Percentiles rank a stretch among this genome's conserved stretches.
Evolutionary conservation across 1,140 invertebrate genomes (phyloP).

Genomic region (Temnothorax longispinosus): DNA sequence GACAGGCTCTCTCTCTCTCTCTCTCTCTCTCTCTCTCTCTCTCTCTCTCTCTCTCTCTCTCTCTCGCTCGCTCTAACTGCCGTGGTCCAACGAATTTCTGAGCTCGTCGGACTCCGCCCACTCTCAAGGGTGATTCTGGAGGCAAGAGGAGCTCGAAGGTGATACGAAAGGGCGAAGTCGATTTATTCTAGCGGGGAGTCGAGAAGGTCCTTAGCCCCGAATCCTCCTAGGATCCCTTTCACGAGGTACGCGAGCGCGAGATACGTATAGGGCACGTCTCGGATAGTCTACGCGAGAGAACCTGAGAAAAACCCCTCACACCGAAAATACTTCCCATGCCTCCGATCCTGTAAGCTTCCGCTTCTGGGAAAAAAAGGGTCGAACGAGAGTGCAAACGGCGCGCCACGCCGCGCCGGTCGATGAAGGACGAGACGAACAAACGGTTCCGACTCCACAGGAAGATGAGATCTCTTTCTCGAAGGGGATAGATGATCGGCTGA

Average conservation of each 20-base stretch:
- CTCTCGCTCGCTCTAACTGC: neutral
- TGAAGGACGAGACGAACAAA: conserved; percentile 56
- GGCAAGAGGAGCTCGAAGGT: conserved; percentile 63
- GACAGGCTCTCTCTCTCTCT: conserved; percentile 5
- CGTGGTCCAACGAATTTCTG: conserved; percentile 39
- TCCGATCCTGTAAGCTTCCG: conserved; percentile 29
- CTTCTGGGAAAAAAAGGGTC: conserved; percentile 37
- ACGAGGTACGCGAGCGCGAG: conserved; percentile 20
- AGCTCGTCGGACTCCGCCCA: conserved; percentile 46
- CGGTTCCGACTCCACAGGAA: conserved; percentile 13
- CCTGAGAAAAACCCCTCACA: conserved; percentile 17
- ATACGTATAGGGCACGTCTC: conserved; percentile 18
- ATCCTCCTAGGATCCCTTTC: conserved; percentile 69
- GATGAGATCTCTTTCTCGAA: conserved; percentile 13
- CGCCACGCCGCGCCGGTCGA: conserved; percentile 24
- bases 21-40: conserved; percentile 3
- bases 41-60: neutral
- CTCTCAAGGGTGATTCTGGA: conserved; percentile 58
- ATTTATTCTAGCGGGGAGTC: conserved; percentile 64
- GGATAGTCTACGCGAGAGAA: conserved; percentile 25
- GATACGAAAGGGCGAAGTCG: conserved; percentile 68
- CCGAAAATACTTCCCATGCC: conserved; percentile 48
- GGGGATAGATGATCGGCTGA: conserved; percentile 13
- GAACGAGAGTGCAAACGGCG: conserved; percentile 40
- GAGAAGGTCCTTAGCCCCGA: conserved; percentile 43